phyloP scores from a whole-genome alignment of 2,797 vertebrate genomes.

The Malurus leucopterus region DNA sequence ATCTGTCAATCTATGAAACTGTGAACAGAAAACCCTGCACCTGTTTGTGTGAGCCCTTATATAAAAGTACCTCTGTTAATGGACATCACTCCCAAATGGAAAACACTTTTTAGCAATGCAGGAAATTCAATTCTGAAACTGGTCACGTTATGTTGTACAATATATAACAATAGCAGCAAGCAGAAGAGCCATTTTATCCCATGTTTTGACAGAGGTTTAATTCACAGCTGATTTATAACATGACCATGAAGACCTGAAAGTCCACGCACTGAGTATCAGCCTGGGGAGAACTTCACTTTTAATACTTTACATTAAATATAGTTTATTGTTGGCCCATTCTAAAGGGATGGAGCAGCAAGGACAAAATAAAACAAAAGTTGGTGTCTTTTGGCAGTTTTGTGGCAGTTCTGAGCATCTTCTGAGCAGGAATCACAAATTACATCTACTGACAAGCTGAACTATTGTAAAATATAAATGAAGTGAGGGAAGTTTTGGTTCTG shows the following conservation, averaged over 20 bases:
- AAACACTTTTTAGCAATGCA: conserved; percentile 19
- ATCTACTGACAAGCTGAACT: conserved; percentile 1
- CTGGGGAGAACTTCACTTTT: conserved; percentile 12
- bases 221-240: conserved; percentile 54
- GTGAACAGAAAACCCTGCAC: background rate
- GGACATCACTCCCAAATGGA: background rate
- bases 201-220: conserved; percentile 63
- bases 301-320: conserved; percentile 41
- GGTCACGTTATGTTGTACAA: conserved; percentile 10
- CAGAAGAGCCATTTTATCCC: conserved; percentile 34
- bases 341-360: conserved; percentile 34
- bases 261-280: conserved; percentile 37
- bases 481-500: background rate
- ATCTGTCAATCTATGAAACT: background rate
- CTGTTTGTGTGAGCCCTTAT: background rate
- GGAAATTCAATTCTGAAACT: conserved; percentile 46
- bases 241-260: conserved; percentile 13
- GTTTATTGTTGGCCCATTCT: conserved; percentile 38
- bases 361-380: conserved; percentile 61
- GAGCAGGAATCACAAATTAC: conserved; percentile 14
- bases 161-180: conserved; percentile 33
- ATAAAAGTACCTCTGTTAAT: background rate
- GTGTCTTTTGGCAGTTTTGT: conserved; percentile 36
- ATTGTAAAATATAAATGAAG: conserved; percentile 28
- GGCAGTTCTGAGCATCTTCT: conserved; percentile 34